Percentiles rank a stretch among this genome's conserved stretches.
phyloP scores from a whole-genome alignment of 2,888 invertebrate genomes.

The Agrotis exclamationis region DNA sequence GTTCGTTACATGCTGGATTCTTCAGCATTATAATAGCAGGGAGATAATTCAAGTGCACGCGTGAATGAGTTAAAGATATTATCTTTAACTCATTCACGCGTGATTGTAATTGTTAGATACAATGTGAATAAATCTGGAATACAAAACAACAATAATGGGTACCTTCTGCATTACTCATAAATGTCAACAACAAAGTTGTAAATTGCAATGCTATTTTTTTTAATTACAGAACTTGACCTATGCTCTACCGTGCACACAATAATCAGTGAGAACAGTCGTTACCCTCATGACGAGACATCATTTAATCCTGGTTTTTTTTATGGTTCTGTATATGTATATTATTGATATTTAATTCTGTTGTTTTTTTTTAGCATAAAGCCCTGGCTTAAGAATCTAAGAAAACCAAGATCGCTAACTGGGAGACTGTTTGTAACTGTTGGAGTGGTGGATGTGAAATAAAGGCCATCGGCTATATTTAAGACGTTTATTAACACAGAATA shows the following conservation, averaged over 20 bases:
- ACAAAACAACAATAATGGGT: neutral
- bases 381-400: too few relatives aligned
- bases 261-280: slow-evolving; percentile 62
- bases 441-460: too few relatives aligned
- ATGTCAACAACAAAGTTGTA: slow-evolving; percentile 1
- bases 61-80: slow-evolving; percentile 8
- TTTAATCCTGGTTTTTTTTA: slow-evolving; percentile 34
- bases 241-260: slow-evolving; percentile 27
- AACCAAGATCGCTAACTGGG: too few relatives aligned
- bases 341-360: neutral
- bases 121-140: neutral
- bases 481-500: too few relatives aligned
- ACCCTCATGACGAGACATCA: slow-evolving; percentile 53
- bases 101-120: neutral
- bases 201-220: slow-evolving; percentile 8
- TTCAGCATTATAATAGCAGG: too few relatives aligned
- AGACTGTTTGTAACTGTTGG: too few relatives aligned
- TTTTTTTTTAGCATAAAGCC: too few relatives aligned
- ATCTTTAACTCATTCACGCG: too few relatives aligned
- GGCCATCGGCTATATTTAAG: too few relatives aligned
- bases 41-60: neutral
- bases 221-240: slow-evolving; percentile 22
- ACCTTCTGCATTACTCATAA: neutral
- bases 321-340: slow-evolving; percentile 33
- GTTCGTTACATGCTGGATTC: too few relatives aligned